A percentile compares a stretch with the other conserved stretches of the same genome.
Conservation (phyloP, 2,888 invertebrate species). For the Hypena proboscidalis region DNA sequence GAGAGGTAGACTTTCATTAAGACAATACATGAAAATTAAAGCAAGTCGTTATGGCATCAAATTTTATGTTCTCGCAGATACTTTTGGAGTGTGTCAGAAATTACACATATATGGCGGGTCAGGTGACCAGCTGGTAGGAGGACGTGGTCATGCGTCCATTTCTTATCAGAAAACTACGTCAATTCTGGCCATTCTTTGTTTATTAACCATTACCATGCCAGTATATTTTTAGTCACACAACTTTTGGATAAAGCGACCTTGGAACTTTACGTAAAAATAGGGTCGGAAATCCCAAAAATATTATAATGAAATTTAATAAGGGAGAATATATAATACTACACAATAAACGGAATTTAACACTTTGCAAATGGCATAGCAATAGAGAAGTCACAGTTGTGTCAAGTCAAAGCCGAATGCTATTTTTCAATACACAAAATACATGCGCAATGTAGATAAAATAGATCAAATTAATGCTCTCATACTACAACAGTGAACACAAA, state of each 20-base stretch:
- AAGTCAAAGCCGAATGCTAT: conserved; percentile 13
- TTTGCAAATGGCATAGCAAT: conserved; percentile 14
- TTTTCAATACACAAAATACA: conserved; percentile 12
- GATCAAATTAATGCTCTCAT: conserved; percentile 12
- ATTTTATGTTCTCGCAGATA: conserved; percentile 10
- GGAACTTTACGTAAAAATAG: conserved; percentile 17
- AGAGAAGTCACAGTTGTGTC: conserved; percentile 12
- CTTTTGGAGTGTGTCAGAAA: conserved; percentile 4
- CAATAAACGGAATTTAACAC: conserved; percentile 9
- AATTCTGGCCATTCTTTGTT: conserved; percentile 22
- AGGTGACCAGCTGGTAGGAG: conserved; percentile 11
- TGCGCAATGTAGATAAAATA: conserved; percentile 12
- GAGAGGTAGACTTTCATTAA: conserved; percentile 2
- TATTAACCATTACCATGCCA: conserved; percentile 26
- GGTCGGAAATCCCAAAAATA: conserved; percentile 10
- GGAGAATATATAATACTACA: conserved; percentile 15
- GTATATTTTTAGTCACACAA: conserved; percentile 17
- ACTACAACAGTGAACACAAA: conserved; percentile 19
- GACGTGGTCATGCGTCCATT: conserved; percentile 21
- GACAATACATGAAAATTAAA: conserved; percentile 8
- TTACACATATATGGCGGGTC: conserved; percentile 12
- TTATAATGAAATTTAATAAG: conserved; percentile 7
- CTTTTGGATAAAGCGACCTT: conserved; percentile 16
- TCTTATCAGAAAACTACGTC: conserved; percentile 19
- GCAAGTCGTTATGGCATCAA: conserved; percentile 8